Percentiles rank a stretch among this genome's conserved stretches.
Conservation (phyloP, 2,113 vertebrate species). For the Perca schrenkii region DNA sequence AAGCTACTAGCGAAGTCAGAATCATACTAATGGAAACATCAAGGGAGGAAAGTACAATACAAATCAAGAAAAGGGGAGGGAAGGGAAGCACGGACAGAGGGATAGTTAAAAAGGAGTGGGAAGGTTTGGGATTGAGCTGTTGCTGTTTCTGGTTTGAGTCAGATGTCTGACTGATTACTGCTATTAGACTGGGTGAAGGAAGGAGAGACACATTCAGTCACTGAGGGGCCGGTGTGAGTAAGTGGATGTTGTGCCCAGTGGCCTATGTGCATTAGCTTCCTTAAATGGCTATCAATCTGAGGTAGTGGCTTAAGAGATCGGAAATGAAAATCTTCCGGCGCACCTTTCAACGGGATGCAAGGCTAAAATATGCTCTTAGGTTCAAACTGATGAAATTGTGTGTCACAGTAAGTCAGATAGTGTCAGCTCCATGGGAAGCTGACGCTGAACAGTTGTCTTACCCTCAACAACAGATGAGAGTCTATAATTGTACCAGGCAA, state of each 20-base stretch:
- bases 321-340: slow-evolving; percentile 57
- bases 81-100: slow-evolving; percentile 11
- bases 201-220: slow-evolving; percentile 39
- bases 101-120: slow-evolving; percentile 12
- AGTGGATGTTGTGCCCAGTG: slow-evolving; percentile 31
- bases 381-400: slow-evolving; percentile 56
- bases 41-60: slow-evolving; percentile 52
- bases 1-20: slow-evolving; percentile 13
- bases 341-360: slow-evolving; percentile 49
- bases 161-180: slow-evolving; percentile 65
- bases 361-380: slow-evolving; percentile 49
- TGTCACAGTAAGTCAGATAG: slow-evolving; percentile 51
- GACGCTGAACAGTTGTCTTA: slow-evolving; percentile 74
- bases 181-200: slow-evolving; percentile 49
- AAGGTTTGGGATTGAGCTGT: slow-evolving; percentile 31
- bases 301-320: slow-evolving; percentile 50
- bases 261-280: slow-evolving; percentile 61
- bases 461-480: slow-evolving; percentile 71
- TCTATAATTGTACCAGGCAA: slow-evolving; percentile 72
- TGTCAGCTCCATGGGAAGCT: slow-evolving; percentile 39
- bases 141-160: slow-evolving; percentile 47
- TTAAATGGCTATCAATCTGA: slow-evolving; percentile 71
- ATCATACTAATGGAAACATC: slow-evolving; percentile 64
- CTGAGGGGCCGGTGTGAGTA: slow-evolving; percentile 29
- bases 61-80: slow-evolving; percentile 57